Evolutionary conservation across 2,797 vertebrate genomes (phyloP).

Genomic region (Phalanger gymnotis): DNA sequence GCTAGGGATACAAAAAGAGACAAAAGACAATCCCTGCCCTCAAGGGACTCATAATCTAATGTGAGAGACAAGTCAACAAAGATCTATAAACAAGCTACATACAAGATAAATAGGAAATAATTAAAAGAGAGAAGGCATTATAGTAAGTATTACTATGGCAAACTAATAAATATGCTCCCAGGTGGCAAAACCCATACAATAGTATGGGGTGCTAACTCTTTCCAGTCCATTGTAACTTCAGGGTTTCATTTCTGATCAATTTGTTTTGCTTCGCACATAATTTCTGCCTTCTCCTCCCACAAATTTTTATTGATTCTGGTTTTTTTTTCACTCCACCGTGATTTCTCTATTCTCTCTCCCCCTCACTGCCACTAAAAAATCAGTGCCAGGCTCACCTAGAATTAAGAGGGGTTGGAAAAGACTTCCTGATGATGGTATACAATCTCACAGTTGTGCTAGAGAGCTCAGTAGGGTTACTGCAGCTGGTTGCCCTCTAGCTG

Average conservation of each 20-base stretch:
- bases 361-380: not conserved
- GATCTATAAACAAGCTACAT: not conserved
- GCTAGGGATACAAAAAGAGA: not conserved
- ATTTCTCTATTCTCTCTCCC: not conserved
- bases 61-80: not conserved
- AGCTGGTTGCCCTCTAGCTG: not conserved
- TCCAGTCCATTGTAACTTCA: not conserved
- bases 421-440: not conserved
- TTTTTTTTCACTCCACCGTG: not conserved
- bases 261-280: not conserved
- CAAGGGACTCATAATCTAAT: not conserved
- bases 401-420: not conserved
- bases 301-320: not conserved
- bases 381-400: not conserved
- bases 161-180: not conserved
- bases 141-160: not conserved
- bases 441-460: not conserved
- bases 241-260: not conserved
- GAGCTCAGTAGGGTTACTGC: not conserved
- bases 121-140: not conserved
- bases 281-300: not conserved
- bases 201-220: not conserved
- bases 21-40: not conserved
- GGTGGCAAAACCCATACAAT: not conserved
- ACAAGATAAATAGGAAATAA: not conserved